Evolutionary conservation across 2,113 vertebrate species (phyloP), one percentile per base, ranked within the genome.

Genomic region (Rhynchomys soricoides): DNA sequence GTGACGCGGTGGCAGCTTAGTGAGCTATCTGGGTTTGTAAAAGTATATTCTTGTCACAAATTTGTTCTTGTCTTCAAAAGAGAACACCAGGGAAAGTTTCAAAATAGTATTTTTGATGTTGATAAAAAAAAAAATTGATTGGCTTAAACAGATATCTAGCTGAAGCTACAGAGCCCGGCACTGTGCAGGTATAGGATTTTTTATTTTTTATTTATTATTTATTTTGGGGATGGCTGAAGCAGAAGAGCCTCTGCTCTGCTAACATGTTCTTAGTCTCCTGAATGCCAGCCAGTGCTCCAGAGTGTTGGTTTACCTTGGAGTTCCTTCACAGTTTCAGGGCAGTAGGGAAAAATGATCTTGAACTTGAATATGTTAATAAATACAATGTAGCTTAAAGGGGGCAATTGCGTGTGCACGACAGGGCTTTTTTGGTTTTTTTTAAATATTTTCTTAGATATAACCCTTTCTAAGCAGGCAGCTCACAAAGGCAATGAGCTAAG

Each of bases 401-500:
- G 15, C 94, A 77, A 70, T 96, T 97, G 82, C 96, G 94, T 95
- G 97, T 95, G n/a, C 21, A 45, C n/a, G n/a, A n/a, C n/a, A n/a
- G n/a, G 48, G 71, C 93, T 77, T 97, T 37, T 68, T 68, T 64
- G 21, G 21, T 59, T 59, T 68, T 68, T 68, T 68, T 68, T 96
- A 90, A 73, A 96, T 97, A 96, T 98, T 98, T 98, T 96, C 97
- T 98, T 98, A 98, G 95, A 98, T 96, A 97, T 97, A 98, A 95
- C 92, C 97, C 97, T 98, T 98, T 97, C 97, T 97, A 98, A 98
- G 97, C 98, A 98, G 98, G 98, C 98, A 95, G 97, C 98, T 99
- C 97, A 90, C 96, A 98, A 97, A 98, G 97, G 98, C 99, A 99
- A 98, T 99, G 99, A 99, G 98, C 98, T 99, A 99, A 98, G 98